These are phyloP conservation scores for Cerceris rybyensis DNA, from an alignment of 2,888 invertebrate species.

Conservation along the genomic window DNA sequence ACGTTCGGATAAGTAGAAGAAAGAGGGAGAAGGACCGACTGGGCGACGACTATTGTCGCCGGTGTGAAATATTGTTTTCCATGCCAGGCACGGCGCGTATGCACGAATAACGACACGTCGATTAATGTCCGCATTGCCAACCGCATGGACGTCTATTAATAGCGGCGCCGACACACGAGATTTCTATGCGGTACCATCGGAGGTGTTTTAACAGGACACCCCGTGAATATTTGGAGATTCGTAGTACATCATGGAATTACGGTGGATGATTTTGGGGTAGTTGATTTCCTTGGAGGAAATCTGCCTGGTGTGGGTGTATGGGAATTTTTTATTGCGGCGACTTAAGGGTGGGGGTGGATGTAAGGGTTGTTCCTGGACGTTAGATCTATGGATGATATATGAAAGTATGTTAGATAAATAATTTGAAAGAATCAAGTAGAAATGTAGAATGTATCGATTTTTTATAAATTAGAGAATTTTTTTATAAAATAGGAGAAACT, in stretches of 20 bases:
- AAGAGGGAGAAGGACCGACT: slow-evolving; percentile 40
- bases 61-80: slow-evolving; percentile 75
- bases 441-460: no score
- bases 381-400: no score
- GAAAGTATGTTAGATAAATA: no score
- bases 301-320: no score
- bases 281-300: no score
- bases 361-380: no score
- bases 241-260: slow-evolving; percentile 17
- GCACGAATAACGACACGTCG: slow-evolving; percentile 75
- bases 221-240: not conserved
- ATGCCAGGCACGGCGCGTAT: slow-evolving; percentile 73
- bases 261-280: no score
- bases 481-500: no score
- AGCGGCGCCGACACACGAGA: slow-evolving; percentile 65
- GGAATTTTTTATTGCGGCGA: no score
- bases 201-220: slow-evolving; percentile 4
- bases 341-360: no score
- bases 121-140: slow-evolving; percentile 75
- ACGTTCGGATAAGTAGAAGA: slow-evolving; percentile 8
- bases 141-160: slow-evolving; percentile 72
- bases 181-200: slow-evolving; percentile 57
- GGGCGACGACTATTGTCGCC: slow-evolving; percentile 71
- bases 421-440: no score
- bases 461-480: no score